A percentile compares a stretch with the other conserved stretches of the same genome.
Conservation (phyloP, 2,888 invertebrate genomes). For the Tiliacea aurago region DNA sequence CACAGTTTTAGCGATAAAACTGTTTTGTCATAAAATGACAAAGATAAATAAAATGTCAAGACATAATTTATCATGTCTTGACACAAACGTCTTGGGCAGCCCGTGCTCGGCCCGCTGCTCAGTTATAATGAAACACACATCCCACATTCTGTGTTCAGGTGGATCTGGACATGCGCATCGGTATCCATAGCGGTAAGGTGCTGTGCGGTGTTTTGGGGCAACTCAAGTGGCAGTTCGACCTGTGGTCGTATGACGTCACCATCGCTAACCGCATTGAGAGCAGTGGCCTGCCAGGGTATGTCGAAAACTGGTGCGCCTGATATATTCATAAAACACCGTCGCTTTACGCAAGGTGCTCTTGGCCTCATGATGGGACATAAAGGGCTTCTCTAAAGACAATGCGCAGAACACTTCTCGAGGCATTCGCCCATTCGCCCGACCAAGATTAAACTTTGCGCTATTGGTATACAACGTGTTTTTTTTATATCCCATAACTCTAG, state of each 20-base stretch:
- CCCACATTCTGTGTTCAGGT: slow-evolving; percentile 11
- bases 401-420: neutral
- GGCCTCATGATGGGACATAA: neutral
- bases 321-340: neutral
- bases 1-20: no score
- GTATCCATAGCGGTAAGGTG: slow-evolving; percentile 98
- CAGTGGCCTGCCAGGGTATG: slow-evolving; percentile 98
- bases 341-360: neutral
- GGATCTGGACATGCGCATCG: slow-evolving; percentile 98
- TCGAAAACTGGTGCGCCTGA: neutral
- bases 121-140: neutral
- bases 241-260: slow-evolving; percentile 98
- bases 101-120: no score
- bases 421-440: no score
- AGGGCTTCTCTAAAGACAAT: neutral
- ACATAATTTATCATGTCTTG: no score
- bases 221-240: slow-evolving; percentile 98
- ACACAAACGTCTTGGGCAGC: no score
- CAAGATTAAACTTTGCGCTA: neutral
- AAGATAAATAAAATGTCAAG: no score
- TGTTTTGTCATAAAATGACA: no score
- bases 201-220: slow-evolving; percentile 98
- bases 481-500: no score
- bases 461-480: no score
- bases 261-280: slow-evolving; percentile 99